Percentiles rank a stretch among this genome's conserved stretches.
Conservation (phyloP, 2,113 vertebrate genomes). For the Fulica atra region DNA sequence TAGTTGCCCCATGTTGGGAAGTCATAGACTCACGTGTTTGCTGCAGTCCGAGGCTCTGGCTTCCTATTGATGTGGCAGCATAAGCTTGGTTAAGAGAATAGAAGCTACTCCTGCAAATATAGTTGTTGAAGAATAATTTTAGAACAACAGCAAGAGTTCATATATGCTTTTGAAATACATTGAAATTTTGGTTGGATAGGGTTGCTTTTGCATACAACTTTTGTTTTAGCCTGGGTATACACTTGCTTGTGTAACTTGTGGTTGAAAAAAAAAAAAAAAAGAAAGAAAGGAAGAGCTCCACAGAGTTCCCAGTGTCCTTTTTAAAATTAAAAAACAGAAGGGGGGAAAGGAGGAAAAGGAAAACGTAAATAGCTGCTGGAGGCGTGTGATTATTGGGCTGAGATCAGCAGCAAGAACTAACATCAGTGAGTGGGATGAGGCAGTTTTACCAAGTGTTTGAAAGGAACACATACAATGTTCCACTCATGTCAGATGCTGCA, state of each 20-base stretch:
- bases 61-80: not conserved
- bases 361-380: conserved; percentile 66
- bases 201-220: not conserved
- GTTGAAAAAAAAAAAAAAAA: not conserved
- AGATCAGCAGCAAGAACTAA: conserved; percentile 68
- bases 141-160: not conserved
- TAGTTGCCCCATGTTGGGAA: not conserved
- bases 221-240: not conserved
- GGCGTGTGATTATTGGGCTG: conserved; percentile 65
- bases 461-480: conserved; percentile 64
- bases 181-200: not conserved
- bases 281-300: not conserved
- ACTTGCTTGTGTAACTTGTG: not conserved
- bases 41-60: not conserved
- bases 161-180: not conserved
- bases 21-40: not conserved
- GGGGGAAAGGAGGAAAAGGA: conserved; percentile 47
- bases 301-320: conserved; percentile 26
- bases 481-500: conserved; percentile 54
- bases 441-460: conserved; percentile 57
- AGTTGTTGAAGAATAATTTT: not conserved
- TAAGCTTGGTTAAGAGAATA: not conserved
- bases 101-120: not conserved
- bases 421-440: conserved; percentile 68
- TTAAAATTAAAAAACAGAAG: conserved; percentile 18